These are phyloP conservation scores for Dicyrtomina minuta DNA, from an alignment of 2,888 invertebrate genomes.

Conservation along the genomic window DNA sequence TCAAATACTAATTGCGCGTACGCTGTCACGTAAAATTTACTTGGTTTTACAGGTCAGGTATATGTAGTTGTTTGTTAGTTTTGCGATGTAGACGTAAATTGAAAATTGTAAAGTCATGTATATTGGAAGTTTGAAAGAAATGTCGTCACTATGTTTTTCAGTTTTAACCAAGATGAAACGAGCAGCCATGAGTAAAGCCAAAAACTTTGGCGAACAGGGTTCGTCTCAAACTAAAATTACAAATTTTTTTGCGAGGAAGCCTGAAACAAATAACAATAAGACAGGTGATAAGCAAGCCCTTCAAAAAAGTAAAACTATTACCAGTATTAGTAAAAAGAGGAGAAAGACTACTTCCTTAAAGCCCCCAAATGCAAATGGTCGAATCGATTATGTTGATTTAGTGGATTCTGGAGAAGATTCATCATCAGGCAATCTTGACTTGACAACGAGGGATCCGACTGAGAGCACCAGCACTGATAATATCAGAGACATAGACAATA, in stretches of 20 bases:
- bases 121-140: too few species aligned
- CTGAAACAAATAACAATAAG: background rate
- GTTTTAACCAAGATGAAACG: too few species aligned
- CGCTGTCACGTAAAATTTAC: too few species aligned
- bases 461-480: too few species aligned
- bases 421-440: background rate
- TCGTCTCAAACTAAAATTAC: conserved; percentile 22
- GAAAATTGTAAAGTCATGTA: too few species aligned
- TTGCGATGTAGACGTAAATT: too few species aligned
- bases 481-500: too few species aligned
- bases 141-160: too few species aligned
- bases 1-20: too few species aligned
- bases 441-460: background rate
- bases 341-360: conserved; percentile 1
- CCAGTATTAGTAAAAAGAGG: background rate
- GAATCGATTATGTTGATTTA: conserved; percentile 17
- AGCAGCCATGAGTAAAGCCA: too few species aligned
- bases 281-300: background rate
- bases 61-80: too few species aligned
- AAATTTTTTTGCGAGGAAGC: conserved; percentile 11
- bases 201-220: background rate
- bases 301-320: background rate
- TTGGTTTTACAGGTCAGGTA: too few species aligned
- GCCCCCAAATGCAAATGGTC: background rate
- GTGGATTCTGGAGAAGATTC: conserved; percentile 23